These are phyloP conservation scores for Hirtodrosophila trivittata DNA, from an alignment of 2,888 invertebrate genomes.

Conservation along the genomic window DNA sequence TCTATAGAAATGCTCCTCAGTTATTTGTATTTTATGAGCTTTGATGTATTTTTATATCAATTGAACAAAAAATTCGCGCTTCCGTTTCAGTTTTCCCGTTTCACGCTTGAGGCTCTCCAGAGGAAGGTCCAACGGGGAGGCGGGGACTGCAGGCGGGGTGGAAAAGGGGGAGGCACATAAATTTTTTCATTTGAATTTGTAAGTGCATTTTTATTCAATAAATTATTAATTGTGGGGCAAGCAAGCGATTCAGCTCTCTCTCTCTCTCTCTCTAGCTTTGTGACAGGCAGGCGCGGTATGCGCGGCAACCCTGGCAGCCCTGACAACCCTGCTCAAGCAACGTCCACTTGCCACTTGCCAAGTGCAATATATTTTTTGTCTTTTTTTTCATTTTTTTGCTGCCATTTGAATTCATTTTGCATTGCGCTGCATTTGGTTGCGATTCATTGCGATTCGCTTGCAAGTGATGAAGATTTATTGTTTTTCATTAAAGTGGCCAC, in stretches of 20 bases:
- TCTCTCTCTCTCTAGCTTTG: neutral
- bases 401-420: constrained; percentile 47
- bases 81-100: constrained; percentile 14
- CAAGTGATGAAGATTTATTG: constrained; percentile 75
- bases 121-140: neutral
- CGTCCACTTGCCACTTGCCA: constrained; percentile 10
- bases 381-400: too few species aligned
- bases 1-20: too few species aligned
- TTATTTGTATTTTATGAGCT: too few species aligned
- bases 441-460: constrained; percentile 43
- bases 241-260: constrained; percentile 6
- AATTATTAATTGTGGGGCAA: constrained; percentile 53
- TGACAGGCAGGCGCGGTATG: too few species aligned
- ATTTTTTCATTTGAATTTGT: constrained; percentile 57
- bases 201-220: constrained; percentile 70
- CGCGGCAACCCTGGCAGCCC: constrained; percentile 11
- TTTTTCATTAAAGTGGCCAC: constrained; percentile 73
- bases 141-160: neutral
- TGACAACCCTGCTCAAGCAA: constrained; percentile 12
- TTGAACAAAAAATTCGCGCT: neutral
- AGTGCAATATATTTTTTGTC: constrained; percentile 25
- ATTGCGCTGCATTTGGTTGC: constrained; percentile 53
- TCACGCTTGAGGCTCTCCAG: constrained; percentile 1
- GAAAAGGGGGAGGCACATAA: constrained; percentile 37
- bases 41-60: too few species aligned